Evolutionary conservation across 2,888 invertebrate genomes (phyloP).

Genomic region (Portevinia maculata): DNA sequence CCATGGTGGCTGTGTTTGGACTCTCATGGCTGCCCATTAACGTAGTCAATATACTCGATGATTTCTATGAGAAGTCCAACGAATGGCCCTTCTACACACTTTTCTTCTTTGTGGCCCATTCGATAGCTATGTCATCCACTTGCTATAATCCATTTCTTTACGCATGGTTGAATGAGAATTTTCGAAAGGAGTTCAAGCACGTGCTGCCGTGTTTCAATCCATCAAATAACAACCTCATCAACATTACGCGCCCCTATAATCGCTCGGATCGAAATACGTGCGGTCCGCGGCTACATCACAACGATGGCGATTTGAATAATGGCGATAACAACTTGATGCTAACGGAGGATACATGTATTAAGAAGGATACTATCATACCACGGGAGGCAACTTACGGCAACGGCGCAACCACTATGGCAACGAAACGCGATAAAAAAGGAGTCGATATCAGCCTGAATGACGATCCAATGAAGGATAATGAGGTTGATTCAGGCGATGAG

Average conservation of each 20-base stretch:
- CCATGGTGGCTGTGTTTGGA: conserved; percentile 98
- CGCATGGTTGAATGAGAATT: conserved; percentile 97
- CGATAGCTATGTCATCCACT: conserved; percentile 97
- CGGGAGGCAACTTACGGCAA: conserved; percentile 82
- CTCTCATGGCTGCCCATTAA: conserved; percentile 98
- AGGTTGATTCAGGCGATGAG: conserved; percentile 80
- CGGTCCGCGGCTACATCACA: conserved; percentile 79
- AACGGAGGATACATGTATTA: conserved; percentile 79
- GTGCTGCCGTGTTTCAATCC: conserved; percentile 87
- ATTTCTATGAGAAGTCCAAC: conserved; percentile 89
- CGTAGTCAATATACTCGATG: conserved; percentile 92
- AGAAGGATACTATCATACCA: conserved; percentile 80
- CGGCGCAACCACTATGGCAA: conserved; percentile 76
- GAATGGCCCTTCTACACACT: conserved; percentile 92
- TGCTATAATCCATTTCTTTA: conserved; percentile 98
- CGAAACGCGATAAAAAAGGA: conserved; percentile 78
- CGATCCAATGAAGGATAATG: conserved; percentile 77
- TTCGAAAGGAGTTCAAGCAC: conserved; percentile 95
- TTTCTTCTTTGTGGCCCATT: conserved; percentile 95
- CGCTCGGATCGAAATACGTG: conserved; percentile 82
- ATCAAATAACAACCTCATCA: conserved; percentile 82
- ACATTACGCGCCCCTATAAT: conserved; percentile 80
- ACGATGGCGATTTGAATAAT: conserved; percentile 78
- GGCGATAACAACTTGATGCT: conserved; percentile 79
- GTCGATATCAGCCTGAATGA: conserved; percentile 79